phyloP scores from a whole-genome alignment of 1,140 invertebrate species.

The Marisa cornuarietis region DNA sequence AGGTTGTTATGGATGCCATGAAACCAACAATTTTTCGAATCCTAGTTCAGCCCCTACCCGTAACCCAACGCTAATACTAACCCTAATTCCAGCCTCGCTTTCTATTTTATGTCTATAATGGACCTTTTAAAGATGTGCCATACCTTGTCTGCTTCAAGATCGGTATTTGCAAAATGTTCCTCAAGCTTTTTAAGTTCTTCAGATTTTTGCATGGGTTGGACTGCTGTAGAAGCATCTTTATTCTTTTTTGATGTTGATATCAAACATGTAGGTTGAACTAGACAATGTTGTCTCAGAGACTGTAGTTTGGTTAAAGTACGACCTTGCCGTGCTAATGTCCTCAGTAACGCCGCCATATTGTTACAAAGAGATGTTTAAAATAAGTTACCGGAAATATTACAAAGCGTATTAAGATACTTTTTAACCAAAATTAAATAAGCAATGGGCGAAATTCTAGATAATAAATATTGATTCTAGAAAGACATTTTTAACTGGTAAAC shows the following conservation, averaged over 20 bases:
- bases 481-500: too few relatives aligned
- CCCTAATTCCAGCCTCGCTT: too few relatives aligned
- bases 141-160: constrained; percentile 48
- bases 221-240: constrained; percentile 55
- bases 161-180: constrained; percentile 47
- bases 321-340: constrained; percentile 37
- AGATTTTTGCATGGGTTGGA: constrained; percentile 42
- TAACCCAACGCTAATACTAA: too few relatives aligned
- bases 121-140: background rate
- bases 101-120: too few relatives aligned
- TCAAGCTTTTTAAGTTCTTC: constrained; percentile 48
- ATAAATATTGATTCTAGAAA: too few relatives aligned
- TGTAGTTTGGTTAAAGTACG: constrained; percentile 23
- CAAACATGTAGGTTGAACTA: constrained; percentile 23
- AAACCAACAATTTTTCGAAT: too few relatives aligned
- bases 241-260: constrained; percentile 66
- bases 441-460: too few relatives aligned
- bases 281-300: constrained; percentile 1
- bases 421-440: background rate
- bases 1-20: too few relatives aligned
- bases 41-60: too few relatives aligned
- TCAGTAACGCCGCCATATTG: constrained; percentile 50
- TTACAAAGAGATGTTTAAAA: background rate
- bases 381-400: background rate
- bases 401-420: background rate